Conservation (phyloP, 2,113 vertebrate species). For the Misgurnus anguillicaudatus region DNA sequence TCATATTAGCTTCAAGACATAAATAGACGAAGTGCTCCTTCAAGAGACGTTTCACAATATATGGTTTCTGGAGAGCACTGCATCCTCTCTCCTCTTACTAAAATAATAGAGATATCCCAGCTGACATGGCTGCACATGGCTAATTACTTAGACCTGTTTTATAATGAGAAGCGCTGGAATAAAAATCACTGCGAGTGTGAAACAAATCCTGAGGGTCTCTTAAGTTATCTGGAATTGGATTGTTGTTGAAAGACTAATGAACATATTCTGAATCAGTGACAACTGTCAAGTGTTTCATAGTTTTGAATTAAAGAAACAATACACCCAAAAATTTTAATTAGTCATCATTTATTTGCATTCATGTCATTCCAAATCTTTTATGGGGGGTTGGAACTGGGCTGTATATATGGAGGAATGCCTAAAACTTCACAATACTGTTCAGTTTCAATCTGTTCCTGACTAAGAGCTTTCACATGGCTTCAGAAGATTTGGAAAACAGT, state of each 20-base stretch:
- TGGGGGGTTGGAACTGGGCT: no score
- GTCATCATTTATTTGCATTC: no score
- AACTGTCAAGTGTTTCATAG: background rate
- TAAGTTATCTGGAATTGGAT: conserved; percentile 1
- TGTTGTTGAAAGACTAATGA: conserved; percentile 25
- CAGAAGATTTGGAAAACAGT: no score
- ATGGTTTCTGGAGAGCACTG: conserved; percentile 28
- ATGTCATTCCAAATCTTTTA: no score
- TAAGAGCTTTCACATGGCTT: no score
- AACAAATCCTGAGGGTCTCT: conserved; percentile 17
- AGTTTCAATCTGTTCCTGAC: no score
- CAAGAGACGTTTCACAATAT: conserved; percentile 41
- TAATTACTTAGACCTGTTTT: conserved; percentile 36
- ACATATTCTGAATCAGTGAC: conserved; percentile 1
- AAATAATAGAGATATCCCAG: conserved; percentile 40
- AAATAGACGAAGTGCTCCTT: conserved; percentile 41
- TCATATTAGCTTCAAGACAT: conserved; percentile 42
- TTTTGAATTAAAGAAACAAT: no score
- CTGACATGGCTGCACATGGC: conserved; percentile 34
- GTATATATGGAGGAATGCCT: no score
- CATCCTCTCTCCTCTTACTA: conserved; percentile 23
- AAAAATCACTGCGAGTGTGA: conserved; percentile 10
- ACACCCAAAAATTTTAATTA: no score
- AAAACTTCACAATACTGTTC: no score
- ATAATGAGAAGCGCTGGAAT: conserved; percentile 27